Evolutionary conservation across 2,888 invertebrate genomes (phyloP), one percentile per base, ranked within the genome.

Genomic region (Drepanosiphum platanoidis): DNA sequence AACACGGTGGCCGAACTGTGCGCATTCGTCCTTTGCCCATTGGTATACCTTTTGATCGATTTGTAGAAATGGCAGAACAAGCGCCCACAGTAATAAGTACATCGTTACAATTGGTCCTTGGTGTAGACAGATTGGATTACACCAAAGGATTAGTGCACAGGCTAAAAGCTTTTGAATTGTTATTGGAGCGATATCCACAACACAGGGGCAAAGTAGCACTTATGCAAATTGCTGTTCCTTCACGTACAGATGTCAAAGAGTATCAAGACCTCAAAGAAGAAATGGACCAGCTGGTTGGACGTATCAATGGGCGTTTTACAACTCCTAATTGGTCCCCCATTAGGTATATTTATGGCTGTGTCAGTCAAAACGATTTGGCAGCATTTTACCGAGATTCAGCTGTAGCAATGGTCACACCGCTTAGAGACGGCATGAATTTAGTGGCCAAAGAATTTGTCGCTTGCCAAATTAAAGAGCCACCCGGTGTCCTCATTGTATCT

Each of bases 311-410:
- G 27, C 93, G 94, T 86, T 96, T 96, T 88, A 95, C 96, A 0
- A 96, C 96, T 0, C 95, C 96, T 0, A 96, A 95, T 89, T 97
- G 97, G 97, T 96, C 96, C 0, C 97, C 97, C 0, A 96, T 97
- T 87, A 92, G 94, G 87, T 96, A 96, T 88, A 96, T 96, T 88
- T 96, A 95, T 89, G 96, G 96, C 15, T 96, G 95, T 89, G 94
- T 96, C 1, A 94, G 94, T 79, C 96, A 96, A 90, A 94, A 95
- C 82, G 95, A 96, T 88, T 90, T 96, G 71, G 96, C 96, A 0
- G 95, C 95, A 0, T 94, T 96, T 89, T 96, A 96, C 89, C 92
- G 96, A 32, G 96, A 96, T 88, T 93, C 96, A 0, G 94, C 95
- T 0, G 96, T 97, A 0, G 96, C 96, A 52, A 90, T 97, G 66